phyloP scores from a whole-genome alignment of 1,140 invertebrate genomes.

The Tachypleus tridentatus region DNA sequence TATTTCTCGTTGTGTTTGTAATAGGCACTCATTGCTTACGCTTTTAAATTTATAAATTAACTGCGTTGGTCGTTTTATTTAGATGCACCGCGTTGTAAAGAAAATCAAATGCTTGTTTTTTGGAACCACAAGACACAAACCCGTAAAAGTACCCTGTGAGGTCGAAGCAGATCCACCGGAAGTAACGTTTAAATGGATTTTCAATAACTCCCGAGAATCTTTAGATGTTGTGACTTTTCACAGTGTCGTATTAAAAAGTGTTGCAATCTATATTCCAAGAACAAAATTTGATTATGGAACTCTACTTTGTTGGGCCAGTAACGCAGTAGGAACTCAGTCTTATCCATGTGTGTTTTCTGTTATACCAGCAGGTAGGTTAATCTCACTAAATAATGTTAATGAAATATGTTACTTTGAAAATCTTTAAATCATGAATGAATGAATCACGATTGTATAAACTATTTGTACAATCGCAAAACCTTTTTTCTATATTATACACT shows the following conservation, averaged over 20 bases:
- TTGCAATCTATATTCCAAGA: conserved; percentile 49
- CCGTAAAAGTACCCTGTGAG: conserved; percentile 70
- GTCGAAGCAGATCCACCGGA: conserved; percentile 76
- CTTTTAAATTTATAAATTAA: too few species aligned
- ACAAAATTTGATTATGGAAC: conserved; percentile 56
- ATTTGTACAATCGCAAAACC: too few species aligned
- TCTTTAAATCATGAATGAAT: too few species aligned
- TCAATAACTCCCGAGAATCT: conserved; percentile 80
- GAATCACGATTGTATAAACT: too few species aligned
- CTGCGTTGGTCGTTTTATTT: conserved; percentile 22
- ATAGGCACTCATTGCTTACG: too few species aligned
- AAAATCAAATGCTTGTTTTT: conserved; percentile 66
- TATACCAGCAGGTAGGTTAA: conserved; percentile 53
- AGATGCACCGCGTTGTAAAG: conserved; percentile 74
- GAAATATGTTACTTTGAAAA: too few species aligned
- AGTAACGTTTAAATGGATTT: conserved; percentile 71
- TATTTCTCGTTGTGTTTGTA: too few species aligned
- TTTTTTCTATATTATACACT: too few species aligned
- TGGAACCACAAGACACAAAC: conserved; percentile 77
- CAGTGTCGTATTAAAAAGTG: conserved; percentile 41
- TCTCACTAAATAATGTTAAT: too few species aligned
- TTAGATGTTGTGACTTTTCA: conserved; percentile 45
- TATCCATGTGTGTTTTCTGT: conserved; percentile 33
- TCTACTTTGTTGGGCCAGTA: conserved; percentile 23
- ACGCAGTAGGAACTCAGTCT: conserved; percentile 19